Evolutionary conservation across 1,140 invertebrate species (phyloP).

Genomic region (Nilaparvata lugens): DNA sequence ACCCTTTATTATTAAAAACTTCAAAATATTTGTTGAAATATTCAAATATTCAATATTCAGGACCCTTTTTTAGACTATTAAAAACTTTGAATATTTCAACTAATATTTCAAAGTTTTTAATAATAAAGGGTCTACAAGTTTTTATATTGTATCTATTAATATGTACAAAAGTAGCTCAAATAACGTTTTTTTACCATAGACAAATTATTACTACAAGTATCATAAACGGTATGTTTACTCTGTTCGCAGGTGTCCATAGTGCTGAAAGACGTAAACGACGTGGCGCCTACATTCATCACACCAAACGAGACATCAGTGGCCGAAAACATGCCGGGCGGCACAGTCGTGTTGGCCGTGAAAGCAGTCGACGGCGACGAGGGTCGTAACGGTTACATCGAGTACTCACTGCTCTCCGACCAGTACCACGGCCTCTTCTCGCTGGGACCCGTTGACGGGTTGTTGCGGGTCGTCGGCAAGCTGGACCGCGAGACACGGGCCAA

Average conservation of each 20-base stretch:
- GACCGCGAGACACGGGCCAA: slow-evolving; percentile 77
- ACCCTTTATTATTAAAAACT: too few species aligned
- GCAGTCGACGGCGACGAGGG: slow-evolving; percentile 89
- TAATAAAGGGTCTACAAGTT: too few species aligned
- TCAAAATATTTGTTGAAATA: too few species aligned
- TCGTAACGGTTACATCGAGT: slow-evolving; percentile 86
- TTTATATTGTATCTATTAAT: too few species aligned
- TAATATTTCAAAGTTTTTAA: too few species aligned
- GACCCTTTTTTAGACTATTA: too few species aligned
- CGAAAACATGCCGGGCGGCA: slow-evolving; percentile 84
- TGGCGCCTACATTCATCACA: slow-evolving; percentile 82
- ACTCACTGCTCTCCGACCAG: slow-evolving; percentile 48
- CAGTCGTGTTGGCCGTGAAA: slow-evolving; percentile 81
- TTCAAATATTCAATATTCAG: too few species aligned
- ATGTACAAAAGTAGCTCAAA: too few species aligned
- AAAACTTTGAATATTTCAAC: too few species aligned
- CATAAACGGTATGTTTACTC: slow-evolving; percentile 5
- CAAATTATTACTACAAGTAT: neutral
- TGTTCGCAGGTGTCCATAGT: slow-evolving; percentile 69
- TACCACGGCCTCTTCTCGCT: slow-evolving; percentile 60
- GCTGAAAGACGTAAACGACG: slow-evolving; percentile 89
- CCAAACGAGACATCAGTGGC: slow-evolving; percentile 64
- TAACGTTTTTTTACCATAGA: neutral
- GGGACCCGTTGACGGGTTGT: slow-evolving; percentile 76
- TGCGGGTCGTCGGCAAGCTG: slow-evolving; percentile 67